Base-by-base conservation (phyloP, 2,797 vertebrate genomes). In the Platyrinchus mystaceus region DNA sequence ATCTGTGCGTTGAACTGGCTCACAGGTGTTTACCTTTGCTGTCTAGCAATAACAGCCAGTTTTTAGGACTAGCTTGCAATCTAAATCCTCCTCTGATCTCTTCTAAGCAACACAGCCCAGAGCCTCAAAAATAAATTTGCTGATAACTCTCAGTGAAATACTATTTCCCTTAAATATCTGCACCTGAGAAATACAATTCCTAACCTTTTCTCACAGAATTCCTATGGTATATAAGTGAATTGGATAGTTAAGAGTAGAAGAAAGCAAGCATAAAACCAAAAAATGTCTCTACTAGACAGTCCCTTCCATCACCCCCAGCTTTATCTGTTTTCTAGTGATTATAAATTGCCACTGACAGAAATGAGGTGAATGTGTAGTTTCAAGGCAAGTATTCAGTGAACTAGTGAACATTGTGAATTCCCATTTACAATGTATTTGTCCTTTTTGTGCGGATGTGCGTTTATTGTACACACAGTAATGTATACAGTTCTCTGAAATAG, bases 11-110 rank as follows among this genome's bases (percentile, higher is more conserved):
- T 83, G 66, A 91, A 50, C 36, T 70, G 23, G 9, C 37, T 93
- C 68, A 75, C 83, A 80, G 71, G 60, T 90, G 64, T 93, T 91
- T 74, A 83, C 87, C 49, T 90, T 80, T 74, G 23, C 53, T 78
- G 55, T 85, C 79, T 93, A 71, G 53, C 44, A 94, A 74, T 83
- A 94, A 9, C 68, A 92, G 30, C 8, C 52, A 74, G n/a, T 36
- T 80, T 77, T 78, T 41, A 86, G 62, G 34, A 28, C 56, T 59
- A 56, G n/a, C 19, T 73, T 24, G 64, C n/a, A 71, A 74, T 83
- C 75, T 85, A 85, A 89, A 87, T 80, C 59, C 59, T 76, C 21
- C 24, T 73, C 30, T 83, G 32, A 32, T 76, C 22, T 59, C 22
- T 76, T 82, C 44, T 66, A 87, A 73, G 55, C n/a, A 89, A 18